Base-by-base conservation (phyloP, 2,797 vertebrate genomes). In the Schizothorax lantsangensis region DNA sequence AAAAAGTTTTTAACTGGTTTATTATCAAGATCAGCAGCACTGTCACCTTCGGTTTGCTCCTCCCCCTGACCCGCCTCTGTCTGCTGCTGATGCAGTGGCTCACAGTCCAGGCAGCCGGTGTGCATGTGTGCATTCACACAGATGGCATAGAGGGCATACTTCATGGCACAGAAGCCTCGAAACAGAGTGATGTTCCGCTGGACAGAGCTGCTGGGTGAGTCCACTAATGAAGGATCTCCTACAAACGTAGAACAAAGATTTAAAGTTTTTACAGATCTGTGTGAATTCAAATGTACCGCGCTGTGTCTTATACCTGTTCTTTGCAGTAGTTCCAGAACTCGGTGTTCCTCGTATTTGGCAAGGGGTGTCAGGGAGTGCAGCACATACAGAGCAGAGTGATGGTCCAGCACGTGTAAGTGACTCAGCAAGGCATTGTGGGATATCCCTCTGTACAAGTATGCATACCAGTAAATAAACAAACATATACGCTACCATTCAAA, bases 121-220 rank as follows among this genome's bases (percentile, higher is more conserved):
- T 92, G 93, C 84, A 93, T 94, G 79, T 97, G 97, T n/a, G 95
- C 92, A 57, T 96, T 97, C 14, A 97, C 95, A 88, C 97, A 98
- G 82, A 99, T 95, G 36, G 98, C 98, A 30, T 98, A 98, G 88
- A 98, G 89, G 2, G 97, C 97, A 12, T 98, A 99, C 89, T 99
- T 99, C 96, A 99, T 97, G 91, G 97, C 97, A 79, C 97, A 99
- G 92, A 99, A 99, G 0, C 97, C 97, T 93, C 92, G 96, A 88
- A 97, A 99, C 88, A 99, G 93, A 0, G 95, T 93, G 26, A 96
- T 75, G 87, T 96, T 98, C 89, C 96, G 95, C 84, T 94, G 94
- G 45, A 91, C 95, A n/a, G 85, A 93, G 68, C 93, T 92, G 45
- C 88, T 91, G 52, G 87, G 92, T 1, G 92, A 43, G n/a, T 89